Evolutionary conservation across 1,140 invertebrate species (phyloP), one percentile per base, ranked within the genome.

Genomic region (Scaptomyza pallida): DNA sequence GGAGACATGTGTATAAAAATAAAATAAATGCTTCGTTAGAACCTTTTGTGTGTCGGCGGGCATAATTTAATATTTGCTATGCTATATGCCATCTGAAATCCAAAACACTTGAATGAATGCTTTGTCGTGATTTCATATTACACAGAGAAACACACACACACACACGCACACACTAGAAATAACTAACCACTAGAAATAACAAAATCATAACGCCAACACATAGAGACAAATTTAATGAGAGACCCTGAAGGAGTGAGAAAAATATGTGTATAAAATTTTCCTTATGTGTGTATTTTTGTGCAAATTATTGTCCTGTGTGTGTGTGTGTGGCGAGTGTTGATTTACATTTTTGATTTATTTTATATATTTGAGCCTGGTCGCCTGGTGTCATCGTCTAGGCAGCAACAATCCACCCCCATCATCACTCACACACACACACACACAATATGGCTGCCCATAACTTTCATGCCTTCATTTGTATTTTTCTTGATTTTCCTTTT

Each of bases 321-420:
- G 47, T 48, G n/a, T 26, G 33, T 13, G 13, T 45, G 57, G 30
- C 17, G 75, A 78, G 79, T 85, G 75, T 85, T 81, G 81, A 88
- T 86, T 86, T 86, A 88, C 81, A 86, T 88, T 88, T 86, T 86
- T 86, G 77, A 86, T 86, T 86, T 86, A 86, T 86, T 88, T 86
- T 86, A 88, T 86, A 88, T 86, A 86, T 86, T 81, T 86, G 75
- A 88, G 81, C 81, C 81, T 61, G 43, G 23, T 54, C 26, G 72
- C 70, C 69, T 77, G 55, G n/a, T 78, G 70, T 73, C 70, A 74
- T 64, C 52, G 67, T 77, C 74, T 76, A 63, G 63, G 71, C 76
- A 71, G 56, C 77, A 70, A 54, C 75, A 72, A 71, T 70, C 59
- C 40, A 71, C 64, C 59, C 40, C 6, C 57, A 55, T 10, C 19